Conservation (phyloP, 37 sponge, comb jelly and placozoan species). For the Dysidea cf. avara region DNA sequence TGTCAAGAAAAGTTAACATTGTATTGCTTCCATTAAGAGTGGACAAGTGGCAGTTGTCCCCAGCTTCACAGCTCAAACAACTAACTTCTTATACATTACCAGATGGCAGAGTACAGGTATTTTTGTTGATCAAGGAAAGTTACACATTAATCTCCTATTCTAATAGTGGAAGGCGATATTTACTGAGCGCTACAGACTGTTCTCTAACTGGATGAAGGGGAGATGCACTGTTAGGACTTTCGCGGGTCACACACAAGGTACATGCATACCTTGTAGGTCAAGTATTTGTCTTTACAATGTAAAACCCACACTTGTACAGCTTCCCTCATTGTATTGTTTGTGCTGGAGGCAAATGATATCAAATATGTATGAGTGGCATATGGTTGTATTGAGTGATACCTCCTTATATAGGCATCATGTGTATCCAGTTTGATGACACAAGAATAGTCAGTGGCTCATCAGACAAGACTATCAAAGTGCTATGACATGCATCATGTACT, state of each 20-base stretch:
- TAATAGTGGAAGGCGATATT: constrained; percentile 89
- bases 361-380: constrained; percentile 9
- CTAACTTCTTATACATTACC: constrained; percentile 7
- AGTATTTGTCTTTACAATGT: background rate
- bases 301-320: background rate
- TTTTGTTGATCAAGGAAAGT: background rate
- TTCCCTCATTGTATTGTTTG: background rate
- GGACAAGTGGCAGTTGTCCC: constrained; percentile 63
- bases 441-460: constrained; percentile 95
- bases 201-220: constrained; percentile 93
- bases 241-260: constrained; percentile 95
- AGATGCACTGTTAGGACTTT: constrained; percentile 90
- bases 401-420: constrained; percentile 77
- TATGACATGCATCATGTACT: constrained; percentile 1
- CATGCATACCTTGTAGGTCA: background rate
- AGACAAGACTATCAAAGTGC: constrained; percentile 93
- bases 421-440: constrained; percentile 94
- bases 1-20: background rate
- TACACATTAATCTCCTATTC: too few species aligned
- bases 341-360: background rate
- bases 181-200: constrained; percentile 85
- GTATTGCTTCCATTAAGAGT: background rate
- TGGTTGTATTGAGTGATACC: background rate
- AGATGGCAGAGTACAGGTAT: constrained; percentile 48
- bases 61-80: constrained; percentile 33